Conservation (phyloP, 2,797 vertebrate species). For the Pygocentrus nattereri region DNA sequence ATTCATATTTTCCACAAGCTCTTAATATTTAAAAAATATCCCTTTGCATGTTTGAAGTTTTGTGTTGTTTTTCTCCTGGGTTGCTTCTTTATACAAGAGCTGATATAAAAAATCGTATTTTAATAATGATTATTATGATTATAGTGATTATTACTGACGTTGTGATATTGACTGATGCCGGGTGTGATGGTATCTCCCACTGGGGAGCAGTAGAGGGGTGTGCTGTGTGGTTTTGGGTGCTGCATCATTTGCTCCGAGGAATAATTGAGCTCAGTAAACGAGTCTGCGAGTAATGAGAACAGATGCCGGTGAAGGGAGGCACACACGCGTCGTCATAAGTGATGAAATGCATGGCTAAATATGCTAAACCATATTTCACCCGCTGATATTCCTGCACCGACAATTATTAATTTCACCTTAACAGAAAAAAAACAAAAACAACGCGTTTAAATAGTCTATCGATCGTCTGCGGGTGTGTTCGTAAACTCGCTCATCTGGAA, state of each 20-base stretch:
- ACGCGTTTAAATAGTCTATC: background rate
- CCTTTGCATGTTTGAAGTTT: too few relatives aligned
- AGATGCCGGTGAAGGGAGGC: background rate
- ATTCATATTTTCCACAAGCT: too few relatives aligned
- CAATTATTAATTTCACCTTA: slow-evolving; percentile 2
- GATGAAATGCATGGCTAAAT: slow-evolving; percentile 2
- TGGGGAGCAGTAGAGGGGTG: background rate
- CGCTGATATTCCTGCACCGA: background rate
- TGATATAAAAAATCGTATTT: too few relatives aligned
- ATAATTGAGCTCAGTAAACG: slow-evolving; percentile 37
- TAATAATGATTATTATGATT: too few relatives aligned
- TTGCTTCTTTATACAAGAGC: too few relatives aligned
- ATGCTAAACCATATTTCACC: background rate
- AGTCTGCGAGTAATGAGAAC: slow-evolving; percentile 19
- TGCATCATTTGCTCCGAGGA: slow-evolving; percentile 45
- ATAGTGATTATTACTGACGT: too few relatives aligned
- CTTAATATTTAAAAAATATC: too few relatives aligned
- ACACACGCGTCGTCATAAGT: slow-evolving; percentile 10
- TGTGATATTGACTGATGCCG: too few relatives aligned
- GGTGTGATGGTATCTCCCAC: background rate
- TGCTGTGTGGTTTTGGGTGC: slow-evolving; percentile 12
- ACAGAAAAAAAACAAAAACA: background rate
- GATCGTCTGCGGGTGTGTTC: background rate
- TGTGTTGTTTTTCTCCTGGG: too few relatives aligned
- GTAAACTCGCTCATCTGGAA: slow-evolving; percentile 1